Evolutionary conservation across 2,797 vertebrate species (phyloP).

Genomic region (Synanceia verrucosa): DNA sequence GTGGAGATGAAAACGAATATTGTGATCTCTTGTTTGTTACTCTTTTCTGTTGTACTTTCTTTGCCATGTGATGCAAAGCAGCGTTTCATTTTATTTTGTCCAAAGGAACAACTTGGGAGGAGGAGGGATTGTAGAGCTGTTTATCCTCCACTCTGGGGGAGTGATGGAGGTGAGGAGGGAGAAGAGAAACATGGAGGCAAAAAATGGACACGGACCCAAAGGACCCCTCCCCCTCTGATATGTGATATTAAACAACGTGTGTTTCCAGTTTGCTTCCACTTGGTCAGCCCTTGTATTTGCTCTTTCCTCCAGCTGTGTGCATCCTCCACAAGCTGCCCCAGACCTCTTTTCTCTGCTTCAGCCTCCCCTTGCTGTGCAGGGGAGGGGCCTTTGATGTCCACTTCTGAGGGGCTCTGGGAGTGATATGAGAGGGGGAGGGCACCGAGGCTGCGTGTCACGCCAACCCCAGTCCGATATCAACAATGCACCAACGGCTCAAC

Average conservation of each 20-base stretch:
- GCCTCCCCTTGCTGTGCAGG: constrained; percentile 51
- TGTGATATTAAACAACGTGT: constrained; percentile 55
- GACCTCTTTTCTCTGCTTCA: constrained; percentile 55
- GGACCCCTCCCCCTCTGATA: constrained; percentile 44
- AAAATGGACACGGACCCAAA: constrained; percentile 54
- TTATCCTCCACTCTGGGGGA: constrained; percentile 47
- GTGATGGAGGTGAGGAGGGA: constrained; percentile 40
- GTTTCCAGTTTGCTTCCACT: constrained; percentile 62
- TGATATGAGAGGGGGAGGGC: constrained; percentile 26
- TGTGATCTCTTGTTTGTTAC: constrained; percentile 73
- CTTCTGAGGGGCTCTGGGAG: constrained; percentile 63
- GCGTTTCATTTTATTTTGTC: constrained; percentile 32
- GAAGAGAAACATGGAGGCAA: constrained; percentile 49
- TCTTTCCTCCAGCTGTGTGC: constrained; percentile 55
- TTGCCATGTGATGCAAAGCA: constrained; percentile 68
- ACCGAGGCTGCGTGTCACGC: constrained; percentile 43
- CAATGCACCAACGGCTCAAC: constrained; percentile 64
- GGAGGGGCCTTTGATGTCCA: constrained; percentile 67
- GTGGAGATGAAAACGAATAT: constrained; percentile 77
- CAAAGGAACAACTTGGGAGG: constrained; percentile 39
- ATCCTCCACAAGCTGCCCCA: constrained; percentile 57
- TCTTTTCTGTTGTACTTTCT: constrained; percentile 66
- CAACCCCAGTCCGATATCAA: constrained; percentile 58
- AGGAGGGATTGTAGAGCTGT: constrained; percentile 47
- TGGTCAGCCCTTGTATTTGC: constrained; percentile 42